Base-by-base conservation (phyloP, 2,797 vertebrate species). In the Typhlichthys eigenmanni region DNA sequence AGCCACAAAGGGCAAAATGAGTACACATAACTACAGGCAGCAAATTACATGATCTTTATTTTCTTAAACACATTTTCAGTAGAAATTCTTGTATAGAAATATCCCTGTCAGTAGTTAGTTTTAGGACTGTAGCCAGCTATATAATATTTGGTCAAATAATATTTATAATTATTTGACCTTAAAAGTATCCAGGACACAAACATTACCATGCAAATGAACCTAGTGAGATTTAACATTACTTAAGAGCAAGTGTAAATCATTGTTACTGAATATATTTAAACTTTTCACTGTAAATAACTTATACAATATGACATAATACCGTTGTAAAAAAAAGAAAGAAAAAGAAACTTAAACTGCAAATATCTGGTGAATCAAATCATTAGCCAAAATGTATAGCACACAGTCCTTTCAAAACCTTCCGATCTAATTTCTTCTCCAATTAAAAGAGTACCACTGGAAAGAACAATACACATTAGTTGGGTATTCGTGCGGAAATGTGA, bases 1-100 rank as follows among this genome's bases (percentile, higher is more conserved):
- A 24, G 24, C 24, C 24, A 24, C 24, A 24, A 24, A 3, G 24
- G 24, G 24, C 24, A 24, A 24, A 19, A 19, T 19, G 2, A 19
- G 3, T 24, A 24, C 24, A 24, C 2, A 24, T 50, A 46, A 45
- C 53, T 34, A 62, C 60, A 19, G 52, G 29, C 52, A 54, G 9
- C 52, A 24, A 11, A 12, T 54, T 54, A 50, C 64, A 64, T 64
- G 49, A 64, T 70, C 89, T 89, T 89, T 88, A 85, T 88, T 89
- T 91, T 89, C 85, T 88, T 90, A 87, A 87, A 89, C 87, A 91
- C 89, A 85, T 80, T 87, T 88, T 88, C 85, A 90, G 87, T 91
- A 57, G 12, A 92, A 92, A 90, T 86, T 87, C 76, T 88, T 80
- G 88, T 80, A 83, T 90, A 89, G 78, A 91, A 89, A 90, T 86